Conservation (phyloP, 1,140 invertebrate genomes). For the Nylanderia fulva region DNA sequence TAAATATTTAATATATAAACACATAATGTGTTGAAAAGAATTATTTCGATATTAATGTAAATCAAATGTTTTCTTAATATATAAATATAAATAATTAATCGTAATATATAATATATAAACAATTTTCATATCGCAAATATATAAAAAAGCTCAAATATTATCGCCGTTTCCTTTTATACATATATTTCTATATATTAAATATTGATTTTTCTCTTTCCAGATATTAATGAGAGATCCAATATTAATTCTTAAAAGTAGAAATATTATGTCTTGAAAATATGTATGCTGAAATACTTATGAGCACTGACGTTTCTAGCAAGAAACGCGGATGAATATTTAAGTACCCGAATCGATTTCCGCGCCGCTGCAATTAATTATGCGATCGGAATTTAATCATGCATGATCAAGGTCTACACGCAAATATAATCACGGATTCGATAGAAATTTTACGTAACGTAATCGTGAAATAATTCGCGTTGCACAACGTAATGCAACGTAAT, state of each 20-base stretch:
- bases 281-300: not conserved
- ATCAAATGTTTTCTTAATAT: not conserved
- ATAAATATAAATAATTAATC: no score
- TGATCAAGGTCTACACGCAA: not conserved
- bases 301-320: not conserved
- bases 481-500: slow-evolving; percentile 31
- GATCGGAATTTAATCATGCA: slow-evolving; percentile 5
- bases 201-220: not conserved
- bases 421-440: slow-evolving; percentile 21
- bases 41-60: not conserved
- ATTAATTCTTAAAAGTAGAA: not conserved
- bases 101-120: no score
- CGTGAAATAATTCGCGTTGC: slow-evolving; percentile 13
- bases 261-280: not conserved
- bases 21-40: not conserved
- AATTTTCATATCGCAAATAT: not conserved
- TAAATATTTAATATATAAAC: not conserved
- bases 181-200: not conserved
- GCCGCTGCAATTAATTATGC: not conserved
- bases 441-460: slow-evolving; percentile 32
- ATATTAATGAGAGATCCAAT: slow-evolving; percentile 3
- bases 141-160: not conserved
- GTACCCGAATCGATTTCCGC: not conserved
- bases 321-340: slow-evolving; percentile 6
- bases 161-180: not conserved